Evolutionary conservation across 2,888 invertebrate genomes (phyloP).

Genomic region (Hecatera dysodea): DNA sequence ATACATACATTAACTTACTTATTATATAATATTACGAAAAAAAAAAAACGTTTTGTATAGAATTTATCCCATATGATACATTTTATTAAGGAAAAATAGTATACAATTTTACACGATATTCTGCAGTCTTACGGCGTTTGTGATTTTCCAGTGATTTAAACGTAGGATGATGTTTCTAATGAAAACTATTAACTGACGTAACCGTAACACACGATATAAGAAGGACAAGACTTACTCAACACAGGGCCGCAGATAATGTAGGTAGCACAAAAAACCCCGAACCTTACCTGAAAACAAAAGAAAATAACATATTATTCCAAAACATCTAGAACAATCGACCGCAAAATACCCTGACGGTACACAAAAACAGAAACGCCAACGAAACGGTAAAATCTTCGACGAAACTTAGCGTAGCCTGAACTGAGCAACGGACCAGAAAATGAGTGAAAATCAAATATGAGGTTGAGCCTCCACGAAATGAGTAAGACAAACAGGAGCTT

Average conservation of each 20-base stretch:
- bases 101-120: too few relatives aligned
- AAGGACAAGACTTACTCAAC: conserved; percentile 23
- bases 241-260: neutral
- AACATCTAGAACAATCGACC: conserved; percentile 52
- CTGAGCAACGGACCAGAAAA: conserved; percentile 71
- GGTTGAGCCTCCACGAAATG: conserved; percentile 76
- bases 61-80: too few relatives aligned
- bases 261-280: neutral
- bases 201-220: too few relatives aligned
- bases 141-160: too few relatives aligned
- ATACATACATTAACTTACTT: too few relatives aligned
- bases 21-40: too few relatives aligned
- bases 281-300: conserved; percentile 64
- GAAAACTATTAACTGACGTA: too few relatives aligned
- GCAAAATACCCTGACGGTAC: conserved; percentile 50
- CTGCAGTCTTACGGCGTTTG: too few relatives aligned
- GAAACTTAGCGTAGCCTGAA: conserved; percentile 71
- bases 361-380: conserved; percentile 44
- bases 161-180: too few relatives aligned
- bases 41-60: too few relatives aligned
- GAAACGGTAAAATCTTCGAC: conserved; percentile 78
- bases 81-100: too few relatives aligned
- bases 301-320: conserved; percentile 36
- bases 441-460: conserved; percentile 85
- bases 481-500: conserved; percentile 83